These are phyloP conservation scores for Aphelinus atriplicis DNA, from an alignment of 1,140 invertebrate species.

Conservation along the genomic window DNA sequence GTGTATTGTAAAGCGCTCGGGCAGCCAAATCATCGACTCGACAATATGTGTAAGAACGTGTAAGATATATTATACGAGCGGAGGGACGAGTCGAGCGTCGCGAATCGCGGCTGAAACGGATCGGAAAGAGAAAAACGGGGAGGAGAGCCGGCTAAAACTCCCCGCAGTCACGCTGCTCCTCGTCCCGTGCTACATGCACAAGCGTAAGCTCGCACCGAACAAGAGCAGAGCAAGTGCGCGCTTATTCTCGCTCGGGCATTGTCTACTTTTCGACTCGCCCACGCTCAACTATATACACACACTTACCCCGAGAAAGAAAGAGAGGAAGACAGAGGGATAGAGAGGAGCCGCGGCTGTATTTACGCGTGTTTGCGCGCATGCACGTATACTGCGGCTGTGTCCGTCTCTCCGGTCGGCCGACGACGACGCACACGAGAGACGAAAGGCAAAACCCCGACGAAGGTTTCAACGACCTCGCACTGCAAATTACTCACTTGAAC, in stretches of 20 bases:
- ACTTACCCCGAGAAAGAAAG: too few species aligned
- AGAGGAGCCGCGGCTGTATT: too few species aligned
- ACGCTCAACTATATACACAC: slow-evolving; percentile 29
- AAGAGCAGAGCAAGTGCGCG: background rate
- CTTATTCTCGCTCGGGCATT: slow-evolving; percentile 42
- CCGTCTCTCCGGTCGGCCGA: background rate
- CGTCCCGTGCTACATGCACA: background rate
- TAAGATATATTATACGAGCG: too few species aligned
- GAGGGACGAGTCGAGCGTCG: too few species aligned
- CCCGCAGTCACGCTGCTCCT: slow-evolving; percentile 34
- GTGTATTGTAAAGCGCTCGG: too few species aligned
- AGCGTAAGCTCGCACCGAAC: background rate
- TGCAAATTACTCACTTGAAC: slow-evolving; percentile 49
- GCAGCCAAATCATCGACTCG: too few species aligned
- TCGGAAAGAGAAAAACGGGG: slow-evolving; percentile 18
- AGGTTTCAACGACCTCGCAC: slow-evolving; percentile 48
- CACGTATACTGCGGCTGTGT: too few species aligned
- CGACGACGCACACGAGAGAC: slow-evolving; percentile 38
- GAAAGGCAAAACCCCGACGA: slow-evolving; percentile 42
- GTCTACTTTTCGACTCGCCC: slow-evolving; percentile 43
- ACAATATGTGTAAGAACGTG: too few species aligned
- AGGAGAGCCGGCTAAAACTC: slow-evolving; percentile 23
- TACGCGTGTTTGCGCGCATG: too few species aligned
- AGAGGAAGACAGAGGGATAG: too few species aligned
- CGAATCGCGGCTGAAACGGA: slow-evolving; percentile 19